Percentiles rank a stretch among this genome's conserved stretches.
Conservation (phyloP, 2,797 vertebrate genomes). For the Peromyscus melanophrys region DNA sequence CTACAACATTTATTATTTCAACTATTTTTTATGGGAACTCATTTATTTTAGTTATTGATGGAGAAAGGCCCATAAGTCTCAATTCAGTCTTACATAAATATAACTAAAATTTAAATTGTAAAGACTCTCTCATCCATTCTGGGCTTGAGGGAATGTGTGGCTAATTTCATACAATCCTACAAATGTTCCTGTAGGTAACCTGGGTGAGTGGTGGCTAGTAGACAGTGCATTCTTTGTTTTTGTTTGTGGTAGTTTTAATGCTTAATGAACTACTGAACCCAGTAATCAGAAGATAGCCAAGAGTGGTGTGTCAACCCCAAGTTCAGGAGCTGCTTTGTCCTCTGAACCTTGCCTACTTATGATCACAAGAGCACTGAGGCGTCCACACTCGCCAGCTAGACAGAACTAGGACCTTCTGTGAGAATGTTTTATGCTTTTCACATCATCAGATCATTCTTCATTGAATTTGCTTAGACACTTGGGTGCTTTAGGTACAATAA, state of each 20-base stretch:
- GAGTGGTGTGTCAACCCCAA: not conserved
- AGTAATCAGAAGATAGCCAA: slow-evolving; percentile 3
- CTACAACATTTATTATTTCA: slow-evolving; percentile 11
- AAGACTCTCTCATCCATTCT: not conserved
- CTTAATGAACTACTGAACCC: slow-evolving; percentile 15
- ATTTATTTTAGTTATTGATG: not conserved
- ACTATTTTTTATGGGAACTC: not conserved
- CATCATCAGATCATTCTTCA: not conserved
- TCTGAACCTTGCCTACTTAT: not conserved
- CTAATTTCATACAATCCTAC: not conserved
- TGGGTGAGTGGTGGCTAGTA: not conserved
- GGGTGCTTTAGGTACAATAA: not conserved
- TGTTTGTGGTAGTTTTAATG: slow-evolving; percentile 43
- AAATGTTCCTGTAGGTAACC: not conserved
- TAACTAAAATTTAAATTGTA: slow-evolving; percentile 37
- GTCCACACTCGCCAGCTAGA: not conserved
- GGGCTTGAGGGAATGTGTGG: not conserved
- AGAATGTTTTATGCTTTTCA: slow-evolving; percentile 20
- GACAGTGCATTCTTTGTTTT: not conserved
- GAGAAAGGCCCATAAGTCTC: not conserved
- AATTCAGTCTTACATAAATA: slow-evolving; percentile 6
- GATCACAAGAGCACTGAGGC: not conserved
- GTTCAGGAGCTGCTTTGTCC: not conserved
- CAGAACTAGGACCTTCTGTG: not conserved
- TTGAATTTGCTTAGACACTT: not conserved